phyloP scores from a whole-genome alignment of 2,113 vertebrate species.

The Zingel zingel region DNA sequence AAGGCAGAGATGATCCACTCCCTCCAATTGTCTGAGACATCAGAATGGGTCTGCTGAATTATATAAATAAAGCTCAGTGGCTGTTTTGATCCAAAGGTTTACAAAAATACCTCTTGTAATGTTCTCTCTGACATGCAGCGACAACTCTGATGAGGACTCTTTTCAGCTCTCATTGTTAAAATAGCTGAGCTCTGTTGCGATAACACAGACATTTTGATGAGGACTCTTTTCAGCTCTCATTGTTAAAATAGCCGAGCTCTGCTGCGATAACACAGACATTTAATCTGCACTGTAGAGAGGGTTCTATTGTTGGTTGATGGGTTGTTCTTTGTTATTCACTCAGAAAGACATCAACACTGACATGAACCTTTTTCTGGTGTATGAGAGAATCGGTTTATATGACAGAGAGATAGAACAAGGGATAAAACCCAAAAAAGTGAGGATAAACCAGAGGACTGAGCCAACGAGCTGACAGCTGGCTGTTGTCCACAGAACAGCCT shows the following conservation, averaged over 20 bases:
- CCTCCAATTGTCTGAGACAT: conserved; percentile 21
- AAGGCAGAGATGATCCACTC: conserved; percentile 5
- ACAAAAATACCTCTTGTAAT: conserved; percentile 52
- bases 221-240: conserved; percentile 4
- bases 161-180: conserved; percentile 33
- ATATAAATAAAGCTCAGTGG: conserved; percentile 26
- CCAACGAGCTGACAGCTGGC: conserved; percentile 36
- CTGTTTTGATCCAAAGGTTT: conserved; percentile 27
- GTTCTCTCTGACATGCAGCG: conserved; percentile 11
- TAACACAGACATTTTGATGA: conserved; percentile 24
- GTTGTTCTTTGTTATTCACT: conserved; percentile 46
- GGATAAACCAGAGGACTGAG: conserved; percentile 32
- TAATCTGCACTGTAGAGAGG: conserved; percentile 37
- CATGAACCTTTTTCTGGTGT: conserved; percentile 31
- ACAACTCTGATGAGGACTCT: conserved; percentile 19
- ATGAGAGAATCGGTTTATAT: conserved; percentile 37
- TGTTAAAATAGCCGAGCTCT: conserved; percentile 37
- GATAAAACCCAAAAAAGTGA: neutral
- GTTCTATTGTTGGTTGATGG: conserved; percentile 16
- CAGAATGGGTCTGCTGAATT: conserved; percentile 3
- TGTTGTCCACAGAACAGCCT: conserved; percentile 31
- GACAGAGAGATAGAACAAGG: conserved; percentile 18
- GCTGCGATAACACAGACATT: conserved; percentile 9
- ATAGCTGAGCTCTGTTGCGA: conserved; percentile 6
- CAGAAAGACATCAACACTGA: conserved; percentile 26